Base-by-base conservation (phyloP, 2,113 vertebrate genomes). In the Tringa solitaria region DNA sequence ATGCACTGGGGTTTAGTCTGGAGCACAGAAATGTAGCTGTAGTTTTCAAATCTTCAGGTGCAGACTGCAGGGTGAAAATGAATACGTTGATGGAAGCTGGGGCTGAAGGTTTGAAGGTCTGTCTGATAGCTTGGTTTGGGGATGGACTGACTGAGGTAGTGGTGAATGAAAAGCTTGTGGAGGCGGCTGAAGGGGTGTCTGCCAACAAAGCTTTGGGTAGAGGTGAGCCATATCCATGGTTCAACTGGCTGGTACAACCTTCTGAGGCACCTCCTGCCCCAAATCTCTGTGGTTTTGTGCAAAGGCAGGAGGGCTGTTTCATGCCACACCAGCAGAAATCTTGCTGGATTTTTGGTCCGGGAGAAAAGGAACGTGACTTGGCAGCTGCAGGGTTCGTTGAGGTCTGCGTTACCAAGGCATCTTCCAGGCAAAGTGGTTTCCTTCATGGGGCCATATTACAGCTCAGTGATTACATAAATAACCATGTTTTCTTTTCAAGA, bases 401-500 rank as follows among this genome's bases (percentile, higher is more conserved):
- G 59, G 51, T 56, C 67, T 86, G 67, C 43, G 65, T 87, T 88
- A 46, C 23, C 76, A 63, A 69, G 56, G 10, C 3, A 2, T 46
- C n/a, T 60, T 91, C 63, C 51, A 51, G 67, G 61, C 65, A 90
- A 72, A 94, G 43, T 33, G 43, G 51, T 95, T 96, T 97, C 60
- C 81, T 96, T 90, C 56, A 53, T 67, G 39, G 33, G 41, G 54
- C 63, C 70, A 14, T 50, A 67, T 73, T 89, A 35, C 39, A 73
- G 61, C 84, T 95, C 74, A 86, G 53, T 45, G 77, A 63, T 95
- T 95, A 70, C 51, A 54, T 75, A 97, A 97, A 97, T 85, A 91
- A 63, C 23, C 11, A 27, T 70, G 51, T 95, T 97, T 96, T 83
- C 81, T 90, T 88, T 82, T 37, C 75, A 93, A 92, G 77, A 56